Base-by-base conservation (phyloP, 2,113 vertebrate genomes). In the Apteryx owenii region DNA sequence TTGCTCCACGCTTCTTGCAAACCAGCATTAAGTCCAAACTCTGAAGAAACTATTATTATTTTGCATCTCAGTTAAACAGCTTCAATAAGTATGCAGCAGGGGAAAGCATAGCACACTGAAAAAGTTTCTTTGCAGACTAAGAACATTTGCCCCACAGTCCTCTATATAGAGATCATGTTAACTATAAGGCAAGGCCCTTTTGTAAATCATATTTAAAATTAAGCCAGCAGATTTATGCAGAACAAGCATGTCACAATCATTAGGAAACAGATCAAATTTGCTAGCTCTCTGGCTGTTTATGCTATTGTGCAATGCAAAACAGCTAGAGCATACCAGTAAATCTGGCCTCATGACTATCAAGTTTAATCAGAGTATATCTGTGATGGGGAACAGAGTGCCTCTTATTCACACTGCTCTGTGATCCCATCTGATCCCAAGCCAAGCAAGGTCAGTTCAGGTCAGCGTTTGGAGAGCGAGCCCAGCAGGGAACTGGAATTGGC, bases 211-310 rank as follows among this genome's bases (percentile, higher is more conserved):
- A 19, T 66, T 86, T 90, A 83, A 95, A 90, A 88, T 94, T 88
- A 72, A 88, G 51, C 26, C 65, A 50, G 40, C 5, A 71, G 77
- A 97, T 86, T 65, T 76, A 56, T 48, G 83, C 50, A 95, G 87
- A 73, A 82, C 65, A 66, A 83, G 69, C 90, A 90, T 96, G 91
- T 95, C 91, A 91, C 72, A 95, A 91, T 79, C 69, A 72, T 90
- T 75, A 56, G 85, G 89, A 94, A 96, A 91, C n/a, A 56, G 91
- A 91, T 88, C 88, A 85, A 80, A 95, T 88, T 81, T 5, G 8
- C 72, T 77, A 0, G 0, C 80, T 75, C 31, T 38, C 86, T 40
- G 85, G n/a, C 17, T 68, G 69, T 21, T 50, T 90, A 54, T 22
- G 64, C 68, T 40, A 9, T 93, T 93, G 91, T 65, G 87, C 93